Evolutionary conservation across 2,888 invertebrate species (phyloP), one percentile per base, ranked within the genome.

Genomic region (Hemicrepidius hirtus): DNA sequence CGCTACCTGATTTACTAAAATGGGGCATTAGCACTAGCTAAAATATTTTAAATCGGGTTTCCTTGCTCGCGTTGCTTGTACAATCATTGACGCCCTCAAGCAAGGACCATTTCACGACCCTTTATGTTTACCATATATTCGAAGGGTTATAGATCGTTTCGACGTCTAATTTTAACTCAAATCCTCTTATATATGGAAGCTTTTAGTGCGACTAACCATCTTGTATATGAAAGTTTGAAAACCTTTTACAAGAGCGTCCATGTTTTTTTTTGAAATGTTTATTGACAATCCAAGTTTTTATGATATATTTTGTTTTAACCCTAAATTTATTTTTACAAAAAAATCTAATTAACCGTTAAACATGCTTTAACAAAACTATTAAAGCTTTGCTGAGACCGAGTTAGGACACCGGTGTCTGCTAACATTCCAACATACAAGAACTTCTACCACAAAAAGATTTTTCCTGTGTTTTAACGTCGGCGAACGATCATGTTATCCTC

Each of bases 131-230:
- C 4, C 6, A 37, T 57, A 37, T 37, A 57, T 20, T 18, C 57
- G 21, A 37, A 18, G 6, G 37, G 18, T 57, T 55, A 55, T 55
- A 55, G 55, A 55, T 35, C 55, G 32, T 55, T 55, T 13, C 18
- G 24, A 55, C 10, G n/a, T 6, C 55, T 55, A 55, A 55, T 55
- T 55, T 55, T 55, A 55, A 55, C 55, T 55, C 35, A n/a, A 55
- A 35, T 55, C 16, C 55, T 37, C 7, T 55, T 55, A 37, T 55
- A 35, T 32, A 24, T 55, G 1, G 32, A 16, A 10, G 35, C 35
- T 55, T 55, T 55, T 16, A 55, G 55, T 16, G 9, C 5, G 50
- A 7, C 21, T 18, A 13, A n/a, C 4, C 24, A 50, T 3, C 24
- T 50, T 21, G 18, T 50, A 35, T 35, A 37, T n/a, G 35, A 35